These are phyloP conservation scores for Zaprionus kolodkinae DNA, from an alignment of 1,140 invertebrate species.

Conservation along the genomic window DNA sequence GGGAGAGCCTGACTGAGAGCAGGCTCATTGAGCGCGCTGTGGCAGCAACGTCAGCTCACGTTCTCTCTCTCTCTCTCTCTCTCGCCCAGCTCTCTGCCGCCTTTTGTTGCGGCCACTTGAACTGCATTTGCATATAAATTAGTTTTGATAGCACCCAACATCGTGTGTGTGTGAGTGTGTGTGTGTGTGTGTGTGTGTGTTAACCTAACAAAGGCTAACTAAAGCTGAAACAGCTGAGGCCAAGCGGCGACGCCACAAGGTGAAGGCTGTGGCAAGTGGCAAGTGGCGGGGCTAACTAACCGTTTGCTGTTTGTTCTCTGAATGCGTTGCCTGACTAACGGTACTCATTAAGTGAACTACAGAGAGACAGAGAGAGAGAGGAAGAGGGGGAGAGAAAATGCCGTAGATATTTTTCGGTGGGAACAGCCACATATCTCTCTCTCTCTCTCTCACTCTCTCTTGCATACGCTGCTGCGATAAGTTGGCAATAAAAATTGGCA, in stretches of 20 bases:
- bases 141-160: conserved; percentile 73
- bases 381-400: not conserved
- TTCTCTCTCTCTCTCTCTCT: not conserved
- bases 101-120: conserved; percentile 74
- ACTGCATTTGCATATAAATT: conserved; percentile 83
- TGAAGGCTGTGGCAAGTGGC: conserved; percentile 6
- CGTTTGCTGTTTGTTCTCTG: conserved; percentile 76
- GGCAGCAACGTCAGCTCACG: not conserved
- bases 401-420: conserved; percentile 33
- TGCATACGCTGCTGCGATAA: conserved; percentile 46
- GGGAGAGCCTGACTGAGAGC: conserved; percentile 22
- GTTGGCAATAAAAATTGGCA: conserved; percentile 81
- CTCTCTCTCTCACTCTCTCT: not conserved
- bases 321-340: conserved; percentile 74
- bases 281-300: conserved; percentile 34
- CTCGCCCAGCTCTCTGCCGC: not conserved
- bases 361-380: not conserved
- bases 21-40: conserved; percentile 33
- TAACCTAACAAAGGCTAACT: conserved; percentile 19
- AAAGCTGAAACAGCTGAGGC: conserved; percentile 26
- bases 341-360: conserved; percentile 80
- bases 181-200: conserved; percentile 6
- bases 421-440: conserved; percentile 46
- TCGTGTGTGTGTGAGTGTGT: not conserved
- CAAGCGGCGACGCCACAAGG: conserved; percentile 5